Evolutionary conservation across 2,888 invertebrate genomes (phyloP).

Genomic region (Melieria picta): DNA sequence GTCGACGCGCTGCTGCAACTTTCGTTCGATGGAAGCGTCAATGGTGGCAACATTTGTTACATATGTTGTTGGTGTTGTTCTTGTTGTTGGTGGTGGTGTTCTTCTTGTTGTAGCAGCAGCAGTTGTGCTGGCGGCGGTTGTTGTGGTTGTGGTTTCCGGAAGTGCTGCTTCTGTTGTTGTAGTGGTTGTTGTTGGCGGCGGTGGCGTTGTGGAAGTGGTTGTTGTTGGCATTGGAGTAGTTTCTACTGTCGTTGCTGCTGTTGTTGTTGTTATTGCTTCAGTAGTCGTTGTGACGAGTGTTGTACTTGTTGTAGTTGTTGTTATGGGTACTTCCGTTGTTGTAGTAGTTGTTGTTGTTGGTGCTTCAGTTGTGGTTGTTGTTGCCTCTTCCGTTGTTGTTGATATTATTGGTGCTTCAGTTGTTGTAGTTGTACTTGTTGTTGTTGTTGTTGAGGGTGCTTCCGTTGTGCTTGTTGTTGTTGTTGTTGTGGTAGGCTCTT

Average conservation of each 20-base stretch:
- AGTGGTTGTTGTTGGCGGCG: constrained; percentile 20
- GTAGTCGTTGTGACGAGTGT: background rate
- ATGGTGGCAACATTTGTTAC: constrained; percentile 10
- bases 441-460: constrained; percentile 11
- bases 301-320: background rate
- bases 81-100: constrained; percentile 43
- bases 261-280: constrained; percentile 8
- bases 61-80: constrained; percentile 12
- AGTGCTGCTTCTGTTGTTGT: constrained; percentile 14
- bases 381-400: background rate
- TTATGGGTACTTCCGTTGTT: background rate
- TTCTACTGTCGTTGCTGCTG: constrained; percentile 10
- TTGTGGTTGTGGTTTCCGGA: constrained; percentile 20
- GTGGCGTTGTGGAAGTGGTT: constrained; percentile 18
- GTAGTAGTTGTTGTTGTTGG: constrained; percentile 19
- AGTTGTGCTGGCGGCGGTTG: constrained; percentile 20
- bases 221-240: constrained; percentile 19
- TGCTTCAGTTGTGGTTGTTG: constrained; percentile 35
- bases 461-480: background rate
- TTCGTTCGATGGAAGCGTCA: background rate
- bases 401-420: constrained; percentile 6
- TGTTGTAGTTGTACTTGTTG: background rate
- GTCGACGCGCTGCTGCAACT: background rate
- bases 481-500: background rate
- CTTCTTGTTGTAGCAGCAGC: background rate